Base-by-base conservation (phyloP, 2,113 vertebrate species). In the Gallinago media region DNA sequence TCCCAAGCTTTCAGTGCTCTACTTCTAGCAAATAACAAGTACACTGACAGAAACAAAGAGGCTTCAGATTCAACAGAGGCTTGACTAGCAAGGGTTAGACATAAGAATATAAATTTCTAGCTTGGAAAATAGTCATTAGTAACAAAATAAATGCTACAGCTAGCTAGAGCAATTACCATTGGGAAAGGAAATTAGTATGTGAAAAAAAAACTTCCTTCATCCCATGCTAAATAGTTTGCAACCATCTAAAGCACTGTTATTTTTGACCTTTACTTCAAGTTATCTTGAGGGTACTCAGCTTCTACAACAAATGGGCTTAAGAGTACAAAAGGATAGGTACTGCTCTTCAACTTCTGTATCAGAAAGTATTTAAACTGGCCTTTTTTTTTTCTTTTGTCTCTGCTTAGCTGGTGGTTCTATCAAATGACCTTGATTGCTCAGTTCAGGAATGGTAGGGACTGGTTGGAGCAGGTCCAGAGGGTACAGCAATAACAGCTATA, bases 1-100 rank as follows among this genome's bases (percentile, higher is more conserved):
- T 87, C 62, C 31, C 22, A 79, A 52, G 65, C 17, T 91, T 92
- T 63, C 89, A 89, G 5, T 40, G 47, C 6, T 92, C 42, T 78
- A 13, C 42, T 96, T 96, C 44, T 38, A 93, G 49, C 31, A 95
- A 92, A 88, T 29, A 88, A 89, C 27, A 87, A 85, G 79, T 44
- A 70, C 19, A 25, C 18, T 63, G 88, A 88, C 40, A 90, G 75
- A 96, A 97, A 88, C 49, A 29, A 92, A 68, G 81, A 81, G 27
- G 21, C 88, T 96, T 93, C 42, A 65, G 40, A 95, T 92, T 85
- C 63, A 91, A 62, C 25, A 79, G 44, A 90, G 31, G 38, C 13
- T 92, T 89, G 36, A 72, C 79, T 82, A 79, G 25, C 58, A 93
- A 92, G 44, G 31, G 88, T 74, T 62, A 89, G 19, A 67, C 32